Evolutionary conservation across 1,140 invertebrate species (phyloP).

Genomic region (Acromyrmex charruanus): DNA sequence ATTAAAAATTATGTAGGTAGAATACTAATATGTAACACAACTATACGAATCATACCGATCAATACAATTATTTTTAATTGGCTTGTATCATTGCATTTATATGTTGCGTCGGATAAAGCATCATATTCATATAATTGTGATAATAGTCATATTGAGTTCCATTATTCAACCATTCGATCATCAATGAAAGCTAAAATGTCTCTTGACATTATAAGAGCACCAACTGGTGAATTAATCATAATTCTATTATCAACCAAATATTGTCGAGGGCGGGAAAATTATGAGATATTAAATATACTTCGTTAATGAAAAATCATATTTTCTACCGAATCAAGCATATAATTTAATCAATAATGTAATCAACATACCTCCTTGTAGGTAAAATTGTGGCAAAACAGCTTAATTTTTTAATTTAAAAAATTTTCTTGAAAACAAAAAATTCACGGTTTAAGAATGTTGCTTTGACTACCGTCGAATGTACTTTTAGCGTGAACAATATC

Average conservation of each 20-base stretch:
- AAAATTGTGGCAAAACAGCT: not conserved
- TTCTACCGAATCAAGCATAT: not conserved
- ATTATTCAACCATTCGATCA: constrained; percentile 4
- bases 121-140: constrained; percentile 8
- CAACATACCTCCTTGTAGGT: not conserved
- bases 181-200: constrained; percentile 11
- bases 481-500: constrained; percentile 35
- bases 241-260: constrained; percentile 44
- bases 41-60: not conserved
- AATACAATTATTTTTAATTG: constrained; percentile 30
- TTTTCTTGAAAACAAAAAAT: not conserved
- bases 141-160: not conserved
- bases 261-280: not conserved
- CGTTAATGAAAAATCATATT: constrained; percentile 7
- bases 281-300: not conserved
- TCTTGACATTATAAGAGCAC: constrained; percentile 1
- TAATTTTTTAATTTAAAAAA: not conserved
- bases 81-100: not conserved
- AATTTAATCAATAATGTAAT: constrained; percentile 44
- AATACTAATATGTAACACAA: not conserved
- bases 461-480: not conserved
- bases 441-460: not conserved
- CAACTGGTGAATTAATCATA: constrained; percentile 48
- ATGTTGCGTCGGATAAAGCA: constrained; percentile 2
- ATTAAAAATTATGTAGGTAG: not conserved